Conservation (phyloP, 2,113 vertebrate species). For the Oreochromis niloticus region DNA sequence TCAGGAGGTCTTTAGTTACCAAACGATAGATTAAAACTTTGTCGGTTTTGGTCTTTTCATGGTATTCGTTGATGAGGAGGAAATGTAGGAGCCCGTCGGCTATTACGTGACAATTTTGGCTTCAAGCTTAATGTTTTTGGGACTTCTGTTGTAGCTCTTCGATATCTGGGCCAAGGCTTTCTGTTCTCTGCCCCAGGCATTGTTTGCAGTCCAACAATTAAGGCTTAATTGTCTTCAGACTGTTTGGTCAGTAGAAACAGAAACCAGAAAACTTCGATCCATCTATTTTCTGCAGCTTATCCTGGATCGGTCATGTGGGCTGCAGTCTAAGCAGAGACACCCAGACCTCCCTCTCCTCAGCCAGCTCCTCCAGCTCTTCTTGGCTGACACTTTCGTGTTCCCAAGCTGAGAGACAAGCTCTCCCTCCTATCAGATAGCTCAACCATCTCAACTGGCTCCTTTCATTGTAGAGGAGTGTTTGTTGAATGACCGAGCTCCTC, state of each 20-base stretch:
- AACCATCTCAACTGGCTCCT: neutral
- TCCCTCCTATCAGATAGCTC: neutral
- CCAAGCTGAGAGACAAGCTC: neutral
- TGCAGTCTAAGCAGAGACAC: neutral
- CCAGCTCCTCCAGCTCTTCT: neutral
- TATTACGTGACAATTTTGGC: neutral
- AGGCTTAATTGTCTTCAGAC: neutral
- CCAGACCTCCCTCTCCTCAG: neutral
- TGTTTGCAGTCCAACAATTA: neutral
- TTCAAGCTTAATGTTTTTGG: neutral
- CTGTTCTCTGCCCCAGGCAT: neutral
- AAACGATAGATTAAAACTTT: neutral
- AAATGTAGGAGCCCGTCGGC: neutral
- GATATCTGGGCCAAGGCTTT: neutral
- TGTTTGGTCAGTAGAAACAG: neutral
- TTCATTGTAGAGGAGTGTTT: neutral
- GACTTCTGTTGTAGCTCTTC: neutral
- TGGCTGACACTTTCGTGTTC: neutral
- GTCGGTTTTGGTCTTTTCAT: neutral
- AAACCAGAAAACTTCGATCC: neutral
- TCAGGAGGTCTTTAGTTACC: neutral
- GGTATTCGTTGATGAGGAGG: neutral
- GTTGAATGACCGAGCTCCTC: neutral
- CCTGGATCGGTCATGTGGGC: neutral
- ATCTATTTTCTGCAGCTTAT: neutral